Base-by-base conservation (phyloP, 2,797 vertebrate genomes). In the Sebastolobus altivelis region DNA sequence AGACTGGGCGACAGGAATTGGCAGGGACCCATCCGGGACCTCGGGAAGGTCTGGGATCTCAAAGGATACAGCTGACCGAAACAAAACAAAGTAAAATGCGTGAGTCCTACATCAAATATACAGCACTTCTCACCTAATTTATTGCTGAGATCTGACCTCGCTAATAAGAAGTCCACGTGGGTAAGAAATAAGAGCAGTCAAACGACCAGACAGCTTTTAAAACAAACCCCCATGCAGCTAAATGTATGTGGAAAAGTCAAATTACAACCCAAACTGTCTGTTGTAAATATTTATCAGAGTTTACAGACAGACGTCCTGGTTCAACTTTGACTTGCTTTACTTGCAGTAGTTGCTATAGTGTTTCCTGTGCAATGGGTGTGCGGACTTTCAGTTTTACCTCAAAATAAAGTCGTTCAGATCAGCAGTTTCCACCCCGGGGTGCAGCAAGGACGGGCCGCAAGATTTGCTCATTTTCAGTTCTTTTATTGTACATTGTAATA, bases 11-110 rank as follows among this genome's bases (percentile, higher is more conserved):
- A 6, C 35, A 10, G 77, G 61, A 63, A 40, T 35, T 31, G 91
- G 56, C 5, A 63, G 27, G 5, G 38, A 27, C 31, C 27, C 59
- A 4, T 85, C 90, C 1, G 74, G 77, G 63, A 55, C 60, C 37
- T 83, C 87, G 2, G 88, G 87, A 12, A 87, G 55, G 0, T 93
- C 91, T 31, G 93, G 93, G 71, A 95, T 86, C 87, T 95, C 93
- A 86, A 96, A 96, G 68, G 94, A 88, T 22, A 88, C 65, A 60
- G 81, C 96, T 96, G 83, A 71, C 1, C 40, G 46, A 77, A 76
- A 59, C 14, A 75, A 65, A 78, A 72, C 18, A 43, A 10, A 35
- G 8, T 13, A 5, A 38, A 54, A 7, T 27, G 6, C 2, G 58
- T 8, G 2, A 80, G 52, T 5, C 3, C 5, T 35, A 8, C 12